These are phyloP conservation scores for Pogonus chalceus DNA, from an alignment of 1,140 invertebrate genomes.

Conservation along the genomic window DNA sequence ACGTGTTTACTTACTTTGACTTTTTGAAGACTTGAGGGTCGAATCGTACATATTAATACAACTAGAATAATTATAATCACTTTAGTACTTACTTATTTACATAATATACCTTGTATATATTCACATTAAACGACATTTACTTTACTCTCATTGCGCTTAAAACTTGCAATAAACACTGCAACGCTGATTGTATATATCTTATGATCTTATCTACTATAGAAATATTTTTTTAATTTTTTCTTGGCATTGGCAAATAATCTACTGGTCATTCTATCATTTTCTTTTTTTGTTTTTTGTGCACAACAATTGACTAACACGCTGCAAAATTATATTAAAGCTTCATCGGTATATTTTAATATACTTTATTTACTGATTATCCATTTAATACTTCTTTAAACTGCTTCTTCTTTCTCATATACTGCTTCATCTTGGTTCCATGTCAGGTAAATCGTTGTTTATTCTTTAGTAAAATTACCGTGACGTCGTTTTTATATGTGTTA, in stretches of 20 bases:
- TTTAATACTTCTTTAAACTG: not conserved
- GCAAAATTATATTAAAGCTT: not conserved
- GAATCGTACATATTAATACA: no score
- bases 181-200: not conserved
- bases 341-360: not conserved
- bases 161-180: no score
- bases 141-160: no score
- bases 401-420: not conserved
- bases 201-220: not conserved
- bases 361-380: not conserved
- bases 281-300: not conserved
- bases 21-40: no score
- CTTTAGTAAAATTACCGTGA: no score
- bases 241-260: not conserved
- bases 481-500: no score
- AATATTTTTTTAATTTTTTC: not conserved
- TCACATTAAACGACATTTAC: no score
- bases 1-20: no score
- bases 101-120: no score
- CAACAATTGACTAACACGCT: not conserved
- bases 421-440: not conserved
- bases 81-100: no score
- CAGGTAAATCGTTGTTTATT: constrained; percentile 2
- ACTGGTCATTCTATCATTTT: not conserved
- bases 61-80: no score